These are phyloP conservation scores for Heteromormyrus szaboi DNA, from an alignment of 2,797 vertebrate species.

Conservation along the genomic window DNA sequence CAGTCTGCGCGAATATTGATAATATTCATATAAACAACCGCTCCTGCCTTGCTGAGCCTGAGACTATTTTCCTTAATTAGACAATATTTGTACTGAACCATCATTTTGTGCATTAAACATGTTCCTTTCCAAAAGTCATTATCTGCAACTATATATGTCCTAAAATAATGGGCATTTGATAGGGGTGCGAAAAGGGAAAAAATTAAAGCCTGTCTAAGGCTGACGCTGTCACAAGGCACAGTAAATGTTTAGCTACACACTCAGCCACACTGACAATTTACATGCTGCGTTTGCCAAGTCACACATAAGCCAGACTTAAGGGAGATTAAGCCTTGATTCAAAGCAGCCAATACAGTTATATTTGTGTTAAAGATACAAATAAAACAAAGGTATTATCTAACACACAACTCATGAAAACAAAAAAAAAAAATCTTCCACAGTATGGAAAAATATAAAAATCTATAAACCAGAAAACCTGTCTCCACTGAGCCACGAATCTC, in stretches of 20 bases:
- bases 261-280: neutral
- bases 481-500: neutral
- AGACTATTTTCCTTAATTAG: neutral
- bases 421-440: neutral
- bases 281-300: neutral
- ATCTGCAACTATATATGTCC: neutral
- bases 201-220: neutral
- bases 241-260: neutral
- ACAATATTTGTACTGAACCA: neutral
- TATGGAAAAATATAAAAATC: neutral
- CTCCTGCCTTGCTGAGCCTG: neutral
- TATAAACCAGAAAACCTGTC: neutral
- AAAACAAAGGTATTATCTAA: neutral
- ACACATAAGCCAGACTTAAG: neutral
- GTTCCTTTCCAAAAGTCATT: no score
- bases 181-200: neutral
- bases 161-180: neutral
- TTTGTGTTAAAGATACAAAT: neutral
- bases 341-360: neutral
- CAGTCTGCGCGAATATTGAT: neutral
- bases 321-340: neutral
- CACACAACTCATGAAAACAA: neutral
- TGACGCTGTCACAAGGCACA: neutral
- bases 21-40: neutral
- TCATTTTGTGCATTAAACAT: neutral